Conservation (phyloP, 2,797 vertebrate species). For the Gymnothorax reevesii region DNA sequence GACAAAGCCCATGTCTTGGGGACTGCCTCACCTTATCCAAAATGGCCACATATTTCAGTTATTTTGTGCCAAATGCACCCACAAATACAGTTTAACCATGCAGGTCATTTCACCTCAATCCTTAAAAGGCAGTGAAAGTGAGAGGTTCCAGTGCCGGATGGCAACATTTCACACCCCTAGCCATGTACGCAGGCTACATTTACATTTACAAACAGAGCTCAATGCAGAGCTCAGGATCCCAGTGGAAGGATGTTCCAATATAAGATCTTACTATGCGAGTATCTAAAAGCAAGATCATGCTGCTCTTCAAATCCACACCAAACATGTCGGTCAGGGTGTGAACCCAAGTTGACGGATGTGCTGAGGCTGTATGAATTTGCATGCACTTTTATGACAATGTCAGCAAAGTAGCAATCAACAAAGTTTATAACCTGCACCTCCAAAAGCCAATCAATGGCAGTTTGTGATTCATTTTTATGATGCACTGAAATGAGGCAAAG, state of each 20-base stretch:
- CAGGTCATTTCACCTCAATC: not conserved
- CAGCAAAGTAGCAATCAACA: not conserved
- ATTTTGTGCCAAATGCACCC: too few relatives aligned
- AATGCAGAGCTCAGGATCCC: not conserved
- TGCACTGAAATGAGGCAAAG: not conserved
- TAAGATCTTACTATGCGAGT: not conserved
- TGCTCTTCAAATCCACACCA: not conserved
- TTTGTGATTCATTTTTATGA: not conserved
- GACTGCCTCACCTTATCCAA: too few relatives aligned
- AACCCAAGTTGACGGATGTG: not conserved
- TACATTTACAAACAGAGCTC: not conserved
- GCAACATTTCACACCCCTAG: not conserved
- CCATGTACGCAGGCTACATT: not conserved
- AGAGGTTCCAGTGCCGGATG: not conserved
- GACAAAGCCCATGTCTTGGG: too few relatives aligned
- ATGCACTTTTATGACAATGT: not conserved
- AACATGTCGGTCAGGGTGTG: conserved; percentile 2
- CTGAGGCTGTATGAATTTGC: not conserved
- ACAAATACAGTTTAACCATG: too few relatives aligned
- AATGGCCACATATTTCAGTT: too few relatives aligned
- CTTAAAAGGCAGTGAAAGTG: not conserved
- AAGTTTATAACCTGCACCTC: not conserved
- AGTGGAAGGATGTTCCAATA: too few relatives aligned
- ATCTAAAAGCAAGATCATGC: not conserved
- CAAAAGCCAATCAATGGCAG: not conserved